Evolutionary conservation across 2,888 invertebrate species (phyloP), one percentile per base, ranked within the genome.

Genomic region (Lithophane leautieri): DNA sequence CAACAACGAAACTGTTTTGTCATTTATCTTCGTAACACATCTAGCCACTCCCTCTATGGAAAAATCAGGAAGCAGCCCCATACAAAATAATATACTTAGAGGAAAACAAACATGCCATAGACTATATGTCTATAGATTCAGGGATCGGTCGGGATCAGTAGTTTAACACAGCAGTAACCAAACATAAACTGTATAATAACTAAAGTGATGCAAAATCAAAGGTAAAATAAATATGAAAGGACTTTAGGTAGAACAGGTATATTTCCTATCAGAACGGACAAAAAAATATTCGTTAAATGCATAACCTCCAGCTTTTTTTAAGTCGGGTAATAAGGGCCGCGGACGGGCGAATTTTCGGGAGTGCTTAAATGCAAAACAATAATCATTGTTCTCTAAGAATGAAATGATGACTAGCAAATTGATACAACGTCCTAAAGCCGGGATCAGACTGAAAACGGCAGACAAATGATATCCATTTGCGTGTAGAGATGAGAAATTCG

Each of bases 401-500:
- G 1, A 67, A 70, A 80, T 47, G 56, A 81, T 81, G 73, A 77
- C 73, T 42, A 58, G 50, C 76, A 84, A 85, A 82, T 76, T 76
- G 70, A 79, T 84, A 76, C 68, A 78, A 22, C 47, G 54, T 66
- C 44, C 52, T 73, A 56, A 61, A 54, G 66, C 82, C 40, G 76
- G 66, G 76, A 84, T 80, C 56, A 75, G 56, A 73, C 69, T 77
- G 71, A 85, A 86, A 87, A 81, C 82, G 78, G 79, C 72, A 89
- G 89, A 90, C 90, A 90, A 92, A 93, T 90, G 86, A 85, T 89
- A 89, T 84, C 86, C 83, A 91, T 90, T 91, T 90, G 87, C 85
- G 86, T 79, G 74, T 70, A 86, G 84, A 85, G 83, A 85, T 86
- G 89, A 83, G 86, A 86, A 89, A 85, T 88, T 86, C 76, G 73